These are phyloP conservation scores for Glomeris maerens DNA, from an alignment of 1,140 invertebrate species.

Conservation along the genomic window DNA sequence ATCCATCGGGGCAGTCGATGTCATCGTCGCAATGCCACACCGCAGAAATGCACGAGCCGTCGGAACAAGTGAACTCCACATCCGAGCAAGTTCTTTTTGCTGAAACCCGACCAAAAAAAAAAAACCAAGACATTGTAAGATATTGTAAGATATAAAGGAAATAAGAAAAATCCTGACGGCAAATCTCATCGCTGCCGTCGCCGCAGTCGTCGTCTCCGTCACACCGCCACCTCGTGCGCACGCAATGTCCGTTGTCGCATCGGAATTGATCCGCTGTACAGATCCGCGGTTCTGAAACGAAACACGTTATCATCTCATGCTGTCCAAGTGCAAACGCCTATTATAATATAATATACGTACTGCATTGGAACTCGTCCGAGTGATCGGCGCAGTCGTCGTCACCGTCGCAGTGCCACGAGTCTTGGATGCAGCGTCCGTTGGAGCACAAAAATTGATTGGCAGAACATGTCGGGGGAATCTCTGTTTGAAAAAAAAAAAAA, in stretches of 20 bases:
- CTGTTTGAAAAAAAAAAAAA: conserved; percentile 1
- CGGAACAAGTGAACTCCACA: conserved; percentile 45
- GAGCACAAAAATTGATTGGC: conserved; percentile 6
- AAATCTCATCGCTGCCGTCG: conserved; percentile 23
- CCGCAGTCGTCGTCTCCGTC: conserved; percentile 22
- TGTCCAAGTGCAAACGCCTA: conserved; percentile 21
- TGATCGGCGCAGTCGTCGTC: conserved; percentile 37
- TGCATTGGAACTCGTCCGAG: conserved; percentile 19
- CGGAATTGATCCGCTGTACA: conserved; percentile 19
- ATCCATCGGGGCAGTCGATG: conserved; percentile 37
- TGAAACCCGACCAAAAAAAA: neutral
- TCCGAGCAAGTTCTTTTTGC: conserved; percentile 13
- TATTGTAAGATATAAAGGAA: neutral
- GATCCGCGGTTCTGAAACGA: conserved; percentile 6
- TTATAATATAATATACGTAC: conserved; percentile 1
- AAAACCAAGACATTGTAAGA: conserved; percentile 7
- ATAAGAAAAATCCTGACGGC: neutral
- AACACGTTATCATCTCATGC: neutral
- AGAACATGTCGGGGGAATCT: conserved; percentile 6
- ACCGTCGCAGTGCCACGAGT: conserved; percentile 47
- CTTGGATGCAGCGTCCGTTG: conserved; percentile 44
- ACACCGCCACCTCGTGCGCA: conserved; percentile 18
- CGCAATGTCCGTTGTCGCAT: conserved; percentile 26
- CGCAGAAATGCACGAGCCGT: conserved; percentile 46
- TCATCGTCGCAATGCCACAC: conserved; percentile 47